phyloP scores from a whole-genome alignment of 2,113 vertebrate genomes.

The Dermatemys mawii region DNA sequence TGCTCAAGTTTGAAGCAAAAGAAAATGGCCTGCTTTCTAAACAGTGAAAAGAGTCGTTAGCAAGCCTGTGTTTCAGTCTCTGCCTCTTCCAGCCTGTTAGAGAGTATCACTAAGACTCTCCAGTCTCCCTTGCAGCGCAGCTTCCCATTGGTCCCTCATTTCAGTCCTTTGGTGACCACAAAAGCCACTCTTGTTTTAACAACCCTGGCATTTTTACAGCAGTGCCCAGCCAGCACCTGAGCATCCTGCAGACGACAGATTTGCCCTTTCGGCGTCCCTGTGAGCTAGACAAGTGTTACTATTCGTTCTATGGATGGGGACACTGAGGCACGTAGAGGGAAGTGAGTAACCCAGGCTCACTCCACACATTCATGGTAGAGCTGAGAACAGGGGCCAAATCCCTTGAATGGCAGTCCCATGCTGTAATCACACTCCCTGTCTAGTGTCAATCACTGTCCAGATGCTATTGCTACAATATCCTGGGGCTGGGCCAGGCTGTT shows the following conservation, averaged over 20 bases:
- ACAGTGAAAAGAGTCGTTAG: not conserved
- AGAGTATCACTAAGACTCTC: not conserved
- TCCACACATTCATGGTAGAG: not conserved
- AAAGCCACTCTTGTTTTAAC: not conserved
- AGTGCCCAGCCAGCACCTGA: not conserved
- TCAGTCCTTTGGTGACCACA: too few relatives aligned
- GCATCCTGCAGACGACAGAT: not conserved
- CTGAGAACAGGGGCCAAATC: not conserved
- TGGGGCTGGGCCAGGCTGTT: not conserved
- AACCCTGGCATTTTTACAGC: not conserved
- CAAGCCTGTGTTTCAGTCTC: not conserved
- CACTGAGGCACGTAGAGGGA: not conserved
- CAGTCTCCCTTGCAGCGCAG: not conserved
- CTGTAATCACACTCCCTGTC: not conserved
- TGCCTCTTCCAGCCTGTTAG: not conserved
- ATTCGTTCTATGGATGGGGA: too few relatives aligned
- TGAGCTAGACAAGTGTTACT: not conserved
- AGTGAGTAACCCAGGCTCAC: not conserved
- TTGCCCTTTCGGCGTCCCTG: not conserved
- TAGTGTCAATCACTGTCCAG: not conserved
- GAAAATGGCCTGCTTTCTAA: not conserved
- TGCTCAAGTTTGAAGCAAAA: not conserved
- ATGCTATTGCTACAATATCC: not conserved
- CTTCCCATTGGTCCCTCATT: not conserved
- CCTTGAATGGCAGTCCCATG: not conserved